These are phyloP conservation scores for Drosophila neocordata DNA, from an alignment of 1,140 invertebrate genomes.

Conservation along the genomic window DNA sequence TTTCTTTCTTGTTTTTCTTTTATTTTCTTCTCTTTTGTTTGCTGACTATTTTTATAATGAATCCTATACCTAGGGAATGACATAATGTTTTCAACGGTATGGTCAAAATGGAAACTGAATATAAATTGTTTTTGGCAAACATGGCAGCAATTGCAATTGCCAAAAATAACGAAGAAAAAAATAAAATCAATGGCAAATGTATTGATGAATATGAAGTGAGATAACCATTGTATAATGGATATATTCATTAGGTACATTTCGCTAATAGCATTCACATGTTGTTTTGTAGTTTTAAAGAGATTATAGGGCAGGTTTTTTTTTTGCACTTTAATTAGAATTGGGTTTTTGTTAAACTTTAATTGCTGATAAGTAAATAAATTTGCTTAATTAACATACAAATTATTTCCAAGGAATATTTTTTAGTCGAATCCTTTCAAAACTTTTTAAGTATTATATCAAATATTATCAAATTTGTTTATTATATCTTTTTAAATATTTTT, in stretches of 20 bases:
- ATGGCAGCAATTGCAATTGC: conserved; percentile 54
- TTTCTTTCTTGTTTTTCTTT: conserved; percentile 16
- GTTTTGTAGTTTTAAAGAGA: no score
- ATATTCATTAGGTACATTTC: background rate
- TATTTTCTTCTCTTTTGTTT: conserved; percentile 36
- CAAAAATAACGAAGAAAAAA: conserved; percentile 23
- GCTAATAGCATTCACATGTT: background rate
- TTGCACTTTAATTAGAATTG: no score
- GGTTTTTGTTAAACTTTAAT: no score
- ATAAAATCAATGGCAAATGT: conserved; percentile 50
- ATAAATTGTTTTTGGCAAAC: conserved; percentile 54
- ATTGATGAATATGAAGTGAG: conserved; percentile 51
- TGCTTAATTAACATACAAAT: no score
- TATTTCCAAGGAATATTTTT: no score
- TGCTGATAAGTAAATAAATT: no score
- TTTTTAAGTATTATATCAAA: no score
- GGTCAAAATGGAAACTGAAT: conserved; percentile 46
- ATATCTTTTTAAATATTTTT: background rate
- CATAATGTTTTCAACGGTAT: conserved; percentile 38
- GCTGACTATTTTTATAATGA: conserved; percentile 12
- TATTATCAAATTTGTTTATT: background rate
- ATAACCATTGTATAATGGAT: background rate
- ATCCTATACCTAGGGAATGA: conserved; percentile 39
- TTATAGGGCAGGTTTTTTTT: no score
- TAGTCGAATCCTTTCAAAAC: no score